A percentile compares a stretch with the other conserved stretches of the same genome.
These are phyloP conservation scores for Oreotrochilus melanogaster DNA, from an alignment of 2,113 vertebrate species.

Conservation along the genomic window DNA sequence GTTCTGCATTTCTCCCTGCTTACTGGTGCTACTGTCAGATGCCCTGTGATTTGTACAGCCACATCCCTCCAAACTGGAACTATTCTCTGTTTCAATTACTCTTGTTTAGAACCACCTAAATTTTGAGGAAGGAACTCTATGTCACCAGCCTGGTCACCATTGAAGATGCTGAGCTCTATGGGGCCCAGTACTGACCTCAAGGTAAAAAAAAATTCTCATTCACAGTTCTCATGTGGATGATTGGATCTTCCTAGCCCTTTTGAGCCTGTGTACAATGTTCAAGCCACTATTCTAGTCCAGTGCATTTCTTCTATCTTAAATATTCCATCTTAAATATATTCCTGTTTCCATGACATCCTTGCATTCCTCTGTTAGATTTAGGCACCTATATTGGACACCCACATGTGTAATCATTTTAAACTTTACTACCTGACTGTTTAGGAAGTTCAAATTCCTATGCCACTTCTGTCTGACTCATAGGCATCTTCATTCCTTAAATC, in stretches of 20 bases:
- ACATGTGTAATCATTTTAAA: not conserved
- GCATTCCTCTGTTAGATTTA: not conserved
- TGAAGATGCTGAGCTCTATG: not conserved
- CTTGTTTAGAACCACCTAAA: not conserved
- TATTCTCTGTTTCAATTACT: not conserved
- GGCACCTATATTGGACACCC: not conserved
- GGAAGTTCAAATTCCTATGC: not conserved
- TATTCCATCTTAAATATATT: not conserved
- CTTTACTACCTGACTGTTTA: not conserved
- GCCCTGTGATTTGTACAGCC: not conserved
- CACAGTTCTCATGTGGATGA: not conserved
- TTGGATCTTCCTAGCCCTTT: not conserved
- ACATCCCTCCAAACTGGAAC: not conserved
- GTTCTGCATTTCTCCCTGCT: not conserved
- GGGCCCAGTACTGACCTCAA: not conserved
- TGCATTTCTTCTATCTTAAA: not conserved
- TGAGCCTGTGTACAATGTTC: not conserved
- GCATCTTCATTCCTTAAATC: not conserved
- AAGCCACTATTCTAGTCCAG: not conserved
- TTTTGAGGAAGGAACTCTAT: not conserved
- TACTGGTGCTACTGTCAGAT: not conserved
- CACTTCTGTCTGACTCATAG: not conserved
- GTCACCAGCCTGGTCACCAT: not conserved
- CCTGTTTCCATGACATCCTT: not conserved
- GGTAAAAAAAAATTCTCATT: not conserved